Base-by-base conservation (phyloP, 1,140 invertebrate species). In the Papilio xuthus region DNA sequence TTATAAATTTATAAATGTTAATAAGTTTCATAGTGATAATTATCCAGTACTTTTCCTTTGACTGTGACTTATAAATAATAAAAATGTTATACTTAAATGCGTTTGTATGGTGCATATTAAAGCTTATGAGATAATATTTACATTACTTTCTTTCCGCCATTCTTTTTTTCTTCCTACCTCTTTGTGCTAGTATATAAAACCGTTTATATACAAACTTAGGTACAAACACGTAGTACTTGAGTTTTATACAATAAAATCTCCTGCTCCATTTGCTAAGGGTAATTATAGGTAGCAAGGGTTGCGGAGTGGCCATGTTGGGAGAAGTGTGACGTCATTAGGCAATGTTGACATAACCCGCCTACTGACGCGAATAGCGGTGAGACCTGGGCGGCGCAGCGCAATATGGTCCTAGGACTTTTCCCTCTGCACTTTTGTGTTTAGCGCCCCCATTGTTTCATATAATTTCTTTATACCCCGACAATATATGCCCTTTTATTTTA, bases 291-390 rank as follows among this genome's bases (percentile, higher is more conserved):
- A 82, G 86, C 83, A 85, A 88, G 83, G 84, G 85, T 86, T 81
- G 83, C 82, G 32, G 84, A 88, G 87, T 88, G 83, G 86, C 87
- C 83, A 88, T 88, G 80, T 88, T 85, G 85, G 85, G 82, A 84
- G 81, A 83, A 82, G 84, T 85, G 87, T 76, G 74, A 88, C 87
- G 87, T 88, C 87, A 88, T 88, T 87, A 87, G 83, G 69, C 69
- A 77, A 71, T 87, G 87, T 88, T 88, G 78, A 85, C 85, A 84
- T 70, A 85, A 78, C 82, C 85, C 87, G 87, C 85, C 85, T 87
- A 83, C 84, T 82, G 80, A 81, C 73, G 77, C 84, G 81, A 87
- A 85, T 84, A 78, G 82, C 79, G 78, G 85, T 83, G 82, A 83
- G 79, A 78, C 80, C 80, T 80, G 81, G 83, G 83, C 84, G 84